Conservation (phyloP, 1,140 invertebrate species). For the Drosophila ambigua region DNA sequence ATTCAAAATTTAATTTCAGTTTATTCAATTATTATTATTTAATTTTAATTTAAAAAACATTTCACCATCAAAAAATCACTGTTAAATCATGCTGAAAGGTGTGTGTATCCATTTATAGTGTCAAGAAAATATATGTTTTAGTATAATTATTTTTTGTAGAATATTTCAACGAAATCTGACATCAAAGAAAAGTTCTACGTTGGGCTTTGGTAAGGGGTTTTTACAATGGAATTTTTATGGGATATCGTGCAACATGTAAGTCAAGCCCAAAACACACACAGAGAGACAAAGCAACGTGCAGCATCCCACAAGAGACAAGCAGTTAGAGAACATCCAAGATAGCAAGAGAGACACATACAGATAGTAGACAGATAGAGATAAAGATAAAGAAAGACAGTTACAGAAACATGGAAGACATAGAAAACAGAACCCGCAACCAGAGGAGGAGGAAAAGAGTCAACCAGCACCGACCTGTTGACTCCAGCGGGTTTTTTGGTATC, state of each 20-base stretch:
- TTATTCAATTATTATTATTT: neutral
- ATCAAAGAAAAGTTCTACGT: no score
- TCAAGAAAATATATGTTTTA: no score
- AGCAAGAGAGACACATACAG: constrained; percentile 12
- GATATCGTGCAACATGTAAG: no score
- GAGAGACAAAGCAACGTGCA: constrained; percentile 23
- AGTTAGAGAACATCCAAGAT: constrained; percentile 27
- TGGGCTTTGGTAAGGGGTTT: no score
- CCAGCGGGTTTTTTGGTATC: neutral
- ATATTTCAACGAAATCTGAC: no score
- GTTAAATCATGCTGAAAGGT: constrained; percentile 15
- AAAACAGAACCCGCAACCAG: constrained; percentile 27
- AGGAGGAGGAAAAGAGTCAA: constrained; percentile 15
- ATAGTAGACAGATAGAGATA: neutral
- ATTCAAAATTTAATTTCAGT: no score
- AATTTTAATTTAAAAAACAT: neutral
- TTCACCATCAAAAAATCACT: neutral
- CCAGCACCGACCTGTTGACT: constrained; percentile 66
- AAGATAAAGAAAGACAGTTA: constrained; percentile 19
- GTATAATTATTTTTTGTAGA: no score
- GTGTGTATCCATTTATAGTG: no score
- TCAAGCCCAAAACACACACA: neutral
- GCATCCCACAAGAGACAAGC: constrained; percentile 26
- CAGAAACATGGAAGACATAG: constrained; percentile 5
- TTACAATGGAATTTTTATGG: no score